Evolutionary conservation across 1,140 invertebrate genomes (phyloP).

Genomic region (Papilio machaon): DNA sequence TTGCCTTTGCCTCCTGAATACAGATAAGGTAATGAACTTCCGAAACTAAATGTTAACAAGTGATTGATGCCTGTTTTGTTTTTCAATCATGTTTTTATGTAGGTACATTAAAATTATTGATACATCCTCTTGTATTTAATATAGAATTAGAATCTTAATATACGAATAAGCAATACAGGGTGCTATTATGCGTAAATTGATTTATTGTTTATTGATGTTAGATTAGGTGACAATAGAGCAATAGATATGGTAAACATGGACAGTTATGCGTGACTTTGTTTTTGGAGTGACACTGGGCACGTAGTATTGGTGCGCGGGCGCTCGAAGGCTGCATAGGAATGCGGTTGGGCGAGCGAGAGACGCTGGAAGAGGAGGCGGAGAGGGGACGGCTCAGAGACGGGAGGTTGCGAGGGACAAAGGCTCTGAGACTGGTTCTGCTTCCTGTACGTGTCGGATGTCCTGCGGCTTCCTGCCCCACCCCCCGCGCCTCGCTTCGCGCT

Average conservation of each 20-base stretch:
- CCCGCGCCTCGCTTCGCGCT: slow-evolving; percentile 46
- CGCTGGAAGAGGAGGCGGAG: slow-evolving; percentile 41
- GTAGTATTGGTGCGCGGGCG: slow-evolving; percentile 61
- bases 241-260: not conserved
- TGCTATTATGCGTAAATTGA: not conserved
- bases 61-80: slow-evolving; percentile 18
- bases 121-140: not conserved
- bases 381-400: slow-evolving; percentile 53
- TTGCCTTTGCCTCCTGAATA: slow-evolving; percentile 23
- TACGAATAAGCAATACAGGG: not conserved
- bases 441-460: slow-evolving; percentile 82
- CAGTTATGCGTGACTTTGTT: slow-evolving; percentile 18
- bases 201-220: slow-evolving; percentile 2
- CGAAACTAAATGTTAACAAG: slow-evolving; percentile 34
- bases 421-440: slow-evolving; percentile 79
- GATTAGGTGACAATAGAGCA: not conserved
- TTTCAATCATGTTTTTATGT: slow-evolving; percentile 27
- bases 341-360: slow-evolving; percentile 60
- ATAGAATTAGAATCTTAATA: not conserved
- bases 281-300: slow-evolving; percentile 15
- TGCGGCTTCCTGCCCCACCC: slow-evolving; percentile 78
- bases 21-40: slow-evolving; percentile 36
- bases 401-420: slow-evolving; percentile 76
- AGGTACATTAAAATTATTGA: slow-evolving; percentile 21
- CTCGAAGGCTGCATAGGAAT: slow-evolving; percentile 72